phyloP scores from a whole-genome alignment of 2,113 vertebrate species.

The Heteronetta atricapilla region DNA sequence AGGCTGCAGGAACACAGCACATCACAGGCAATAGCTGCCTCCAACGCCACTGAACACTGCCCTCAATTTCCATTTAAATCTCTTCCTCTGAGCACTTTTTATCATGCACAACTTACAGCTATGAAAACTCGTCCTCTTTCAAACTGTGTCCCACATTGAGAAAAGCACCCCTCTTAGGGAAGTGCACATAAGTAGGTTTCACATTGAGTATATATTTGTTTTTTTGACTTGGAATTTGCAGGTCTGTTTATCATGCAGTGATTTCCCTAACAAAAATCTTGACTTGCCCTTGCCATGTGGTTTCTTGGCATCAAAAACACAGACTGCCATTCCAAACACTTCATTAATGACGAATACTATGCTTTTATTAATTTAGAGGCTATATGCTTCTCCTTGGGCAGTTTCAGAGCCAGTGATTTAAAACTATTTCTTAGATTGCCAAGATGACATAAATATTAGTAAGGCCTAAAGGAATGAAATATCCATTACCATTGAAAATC shows the following conservation, averaged over 20 bases:
- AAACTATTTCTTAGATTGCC: neutral
- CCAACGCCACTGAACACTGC: neutral
- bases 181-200: neutral
- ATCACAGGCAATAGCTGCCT: neutral
- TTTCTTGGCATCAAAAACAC: neutral
- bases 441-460: neutral
- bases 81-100: neutral
- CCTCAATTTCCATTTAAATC: neutral
- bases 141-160: neutral
- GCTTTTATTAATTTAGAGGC: neutral
- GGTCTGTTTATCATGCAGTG: neutral
- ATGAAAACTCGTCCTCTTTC: neutral
- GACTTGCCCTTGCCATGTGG: neutral
- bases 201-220: neutral
- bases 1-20: neutral
- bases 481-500: neutral
- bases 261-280: neutral
- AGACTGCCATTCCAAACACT: neutral
- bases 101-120: neutral
- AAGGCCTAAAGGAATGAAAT: neutral
- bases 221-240: neutral
- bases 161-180: neutral
- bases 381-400: neutral
- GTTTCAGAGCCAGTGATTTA: neutral
- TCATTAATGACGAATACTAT: neutral